Percentiles rank a stretch among this genome's conserved stretches.
Evolutionary conservation across 2,113 vertebrate species (phyloP).

Genomic region (Seriola rivoliana): DNA sequence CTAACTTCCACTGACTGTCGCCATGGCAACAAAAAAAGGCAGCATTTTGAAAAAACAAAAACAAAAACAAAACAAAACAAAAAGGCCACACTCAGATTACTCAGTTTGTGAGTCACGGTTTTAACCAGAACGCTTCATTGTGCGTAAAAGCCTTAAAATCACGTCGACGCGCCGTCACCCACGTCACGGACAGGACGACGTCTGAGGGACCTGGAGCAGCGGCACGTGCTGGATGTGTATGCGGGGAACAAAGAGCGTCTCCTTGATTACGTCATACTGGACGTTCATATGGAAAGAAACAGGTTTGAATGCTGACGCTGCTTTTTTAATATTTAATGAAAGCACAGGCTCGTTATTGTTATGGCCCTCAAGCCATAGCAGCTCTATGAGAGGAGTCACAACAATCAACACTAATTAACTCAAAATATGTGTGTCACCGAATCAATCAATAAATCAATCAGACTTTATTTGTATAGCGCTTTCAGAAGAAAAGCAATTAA

Average conservation of each 20-base stretch:
- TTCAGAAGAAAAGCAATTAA: no score
- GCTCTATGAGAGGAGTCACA: background rate
- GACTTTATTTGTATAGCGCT: no score
- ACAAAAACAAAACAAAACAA: background rate
- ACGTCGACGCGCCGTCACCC: constrained; percentile 5
- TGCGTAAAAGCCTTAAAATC: constrained; percentile 20
- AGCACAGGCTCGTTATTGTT: constrained; percentile 17
- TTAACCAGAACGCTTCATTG: constrained; percentile 22
- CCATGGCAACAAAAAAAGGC: constrained; percentile 73
- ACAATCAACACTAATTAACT: background rate
- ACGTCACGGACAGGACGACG: background rate
- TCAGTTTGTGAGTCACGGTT: constrained; percentile 55
- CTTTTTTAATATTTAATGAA: constrained; percentile 37
- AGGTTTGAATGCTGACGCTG: constrained; percentile 25
- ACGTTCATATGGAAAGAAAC: background rate
- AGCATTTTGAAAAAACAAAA: constrained; percentile 9
- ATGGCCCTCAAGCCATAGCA: background rate
- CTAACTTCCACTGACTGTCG: constrained; percentile 65
- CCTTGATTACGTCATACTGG: constrained; percentile 37
- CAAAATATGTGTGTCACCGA: background rate
- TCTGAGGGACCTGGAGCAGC: constrained; percentile 4
- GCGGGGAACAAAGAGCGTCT: background rate
- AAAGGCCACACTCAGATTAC: constrained; percentile 58
- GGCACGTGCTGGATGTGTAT: constrained; percentile 1
- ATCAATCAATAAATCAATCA: no score